These are phyloP conservation scores for Tachysurus vachellii DNA, from an alignment of 2,113 vertebrate genomes.

Conservation along the genomic window DNA sequence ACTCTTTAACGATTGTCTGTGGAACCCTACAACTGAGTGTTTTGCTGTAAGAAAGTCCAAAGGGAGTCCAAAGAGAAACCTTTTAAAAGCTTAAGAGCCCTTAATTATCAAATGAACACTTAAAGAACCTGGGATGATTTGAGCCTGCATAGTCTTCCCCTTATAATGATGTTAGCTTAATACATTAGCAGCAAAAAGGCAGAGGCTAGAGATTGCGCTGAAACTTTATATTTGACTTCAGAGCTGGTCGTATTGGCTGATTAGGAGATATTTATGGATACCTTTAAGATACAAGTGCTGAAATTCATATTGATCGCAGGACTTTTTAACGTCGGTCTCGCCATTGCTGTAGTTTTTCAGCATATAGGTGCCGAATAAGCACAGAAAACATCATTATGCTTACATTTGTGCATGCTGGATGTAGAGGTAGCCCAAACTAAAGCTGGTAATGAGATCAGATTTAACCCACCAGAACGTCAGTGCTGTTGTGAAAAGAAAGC, in stretches of 20 bases:
- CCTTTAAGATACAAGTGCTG: constrained; percentile 4
- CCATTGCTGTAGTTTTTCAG: not conserved
- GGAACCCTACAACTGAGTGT: not conserved
- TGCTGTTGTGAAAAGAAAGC: not conserved
- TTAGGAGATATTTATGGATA: constrained; percentile 15
- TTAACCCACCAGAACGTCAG: not conserved
- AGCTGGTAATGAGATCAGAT: not conserved
- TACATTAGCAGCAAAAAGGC: constrained; percentile 21
- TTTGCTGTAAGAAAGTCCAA: constrained; percentile 1
- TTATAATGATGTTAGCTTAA: constrained; percentile 21
- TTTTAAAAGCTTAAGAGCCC: not conserved
- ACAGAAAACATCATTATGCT: not conserved
- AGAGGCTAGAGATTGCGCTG: constrained; percentile 6
- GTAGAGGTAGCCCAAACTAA: not conserved
- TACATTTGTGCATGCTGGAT: not conserved
- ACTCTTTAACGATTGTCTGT: not conserved
- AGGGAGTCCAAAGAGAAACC: not conserved
- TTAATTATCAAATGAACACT: constrained; percentile 23
- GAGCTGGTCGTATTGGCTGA: not conserved
- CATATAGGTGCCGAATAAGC: not conserved
- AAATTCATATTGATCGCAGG: constrained; percentile 10
- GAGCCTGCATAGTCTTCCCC: not conserved
- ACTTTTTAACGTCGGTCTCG: not conserved
- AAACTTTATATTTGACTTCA: constrained; percentile 19
- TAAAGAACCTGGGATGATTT: constrained; percentile 6